phyloP scores from a whole-genome alignment of 2,797 vertebrate species.

The Coendou prehensilis region DNA sequence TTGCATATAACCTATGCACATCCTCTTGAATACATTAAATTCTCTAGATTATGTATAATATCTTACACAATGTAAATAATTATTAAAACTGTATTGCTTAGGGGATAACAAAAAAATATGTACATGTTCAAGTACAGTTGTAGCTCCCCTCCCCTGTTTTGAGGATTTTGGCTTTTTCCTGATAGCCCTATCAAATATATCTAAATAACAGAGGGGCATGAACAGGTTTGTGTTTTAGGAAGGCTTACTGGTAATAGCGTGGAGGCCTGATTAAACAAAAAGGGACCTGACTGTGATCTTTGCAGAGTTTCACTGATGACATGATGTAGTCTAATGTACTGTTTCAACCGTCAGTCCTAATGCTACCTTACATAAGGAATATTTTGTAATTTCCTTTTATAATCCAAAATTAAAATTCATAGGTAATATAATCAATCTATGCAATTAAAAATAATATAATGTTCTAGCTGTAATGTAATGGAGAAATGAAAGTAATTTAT shows the following conservation, averaged over 20 bases:
- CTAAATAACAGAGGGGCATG: not conserved
- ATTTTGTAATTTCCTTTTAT: conserved; percentile 32
- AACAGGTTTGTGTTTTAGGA: conserved; percentile 41
- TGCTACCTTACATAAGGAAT: conserved; percentile 48
- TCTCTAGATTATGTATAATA: not conserved
- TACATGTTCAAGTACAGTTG: not conserved
- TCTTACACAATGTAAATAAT: not conserved
- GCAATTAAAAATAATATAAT: conserved; percentile 36
- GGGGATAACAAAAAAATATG: not conserved
- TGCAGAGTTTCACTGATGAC: conserved; percentile 44
- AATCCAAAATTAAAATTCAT: conserved; percentile 53
- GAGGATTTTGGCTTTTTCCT: not conserved
- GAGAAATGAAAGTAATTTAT: conserved; percentile 50
- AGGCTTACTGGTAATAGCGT: conserved; percentile 8
- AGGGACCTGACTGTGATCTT: not conserved
- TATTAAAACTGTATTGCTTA: not conserved
- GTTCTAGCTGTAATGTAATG: not conserved
- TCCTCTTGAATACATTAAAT: not conserved
- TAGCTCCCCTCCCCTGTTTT: not conserved
- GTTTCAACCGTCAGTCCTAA: not conserved
- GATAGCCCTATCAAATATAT: not conserved
- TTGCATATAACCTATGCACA: not conserved
- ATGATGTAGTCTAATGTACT: conserved; percentile 19
- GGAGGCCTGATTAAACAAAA: not conserved
- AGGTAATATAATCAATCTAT: not conserved